These are phyloP conservation scores for Aphis gossypii DNA, from an alignment of 1,140 invertebrate species.

Conservation along the genomic window DNA sequence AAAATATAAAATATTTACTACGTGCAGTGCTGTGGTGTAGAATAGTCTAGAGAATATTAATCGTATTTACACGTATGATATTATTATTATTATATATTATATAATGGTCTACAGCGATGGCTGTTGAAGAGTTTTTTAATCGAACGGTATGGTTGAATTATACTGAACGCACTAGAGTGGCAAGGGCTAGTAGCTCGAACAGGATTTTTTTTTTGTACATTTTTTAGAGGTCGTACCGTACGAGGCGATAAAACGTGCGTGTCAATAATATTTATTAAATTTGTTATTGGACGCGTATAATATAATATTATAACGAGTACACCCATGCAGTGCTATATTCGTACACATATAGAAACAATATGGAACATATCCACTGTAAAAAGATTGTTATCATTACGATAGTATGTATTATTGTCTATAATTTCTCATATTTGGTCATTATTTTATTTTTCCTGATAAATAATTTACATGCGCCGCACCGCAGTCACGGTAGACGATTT, in stretches of 20 bases:
- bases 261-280: not conserved
- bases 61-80: not conserved
- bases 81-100: too few relatives aligned
- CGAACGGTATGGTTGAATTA: not conserved
- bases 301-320: not conserved
- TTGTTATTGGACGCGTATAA: not conserved
- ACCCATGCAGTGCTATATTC: not conserved
- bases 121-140: not conserved
- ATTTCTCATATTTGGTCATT: not conserved
- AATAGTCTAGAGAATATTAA: not conserved
- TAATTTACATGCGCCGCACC: not conserved
- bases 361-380: not conserved
- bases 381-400: not conserved
- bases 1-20: constrained; percentile 14
- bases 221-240: not conserved
- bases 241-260: not conserved
- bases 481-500: not conserved
- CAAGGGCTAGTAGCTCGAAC: not conserved
- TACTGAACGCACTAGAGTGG: too few relatives aligned
- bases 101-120: not conserved
- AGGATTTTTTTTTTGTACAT: not conserved
- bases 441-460: not conserved
- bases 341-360: too few relatives aligned
- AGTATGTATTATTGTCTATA: too few relatives aligned
- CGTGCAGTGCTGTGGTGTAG: too few relatives aligned